Base-by-base conservation (phyloP, 1,140 invertebrate species). In the Cotesia vestalis region DNA sequence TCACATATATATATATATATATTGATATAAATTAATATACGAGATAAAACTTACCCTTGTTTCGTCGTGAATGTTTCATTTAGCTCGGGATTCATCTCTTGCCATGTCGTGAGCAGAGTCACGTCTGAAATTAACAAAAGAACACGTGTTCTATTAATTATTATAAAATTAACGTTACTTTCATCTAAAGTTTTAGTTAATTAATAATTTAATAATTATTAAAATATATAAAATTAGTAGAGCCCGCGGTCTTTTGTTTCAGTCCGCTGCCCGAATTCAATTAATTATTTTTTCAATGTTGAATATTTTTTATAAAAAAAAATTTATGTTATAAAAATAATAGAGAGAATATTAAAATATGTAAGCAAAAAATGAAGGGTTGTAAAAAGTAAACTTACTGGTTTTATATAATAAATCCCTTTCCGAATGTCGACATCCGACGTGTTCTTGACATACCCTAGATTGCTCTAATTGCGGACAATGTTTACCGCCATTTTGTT, bases 391-490 rank as follows among this genome's bases (percentile, higher is more conserved):
- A 52, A 55, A 52, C 52, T 70, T 36, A 73, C 73, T 61, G 73
- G 72, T 73, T 20, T 63, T 57, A 69, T 64, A 73, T n/a, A 76
- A 77, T 60, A 75, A 69, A 40, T 89, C 90, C 78, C 92, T 90
- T 52, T 90, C 88, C 20, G 91, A 88, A 66, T 66, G 36, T 77
- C 92, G 94, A 66, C 81, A 83, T 67, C 68, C 66, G 1, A 89
- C 89, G 27, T 89, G 91, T 55, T 91, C 91, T 78, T 93, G 91
- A 81, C 94, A 95, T 1, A 90, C 92, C 17, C 92, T 84, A 68
- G 91, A 90, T 80, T 95, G 93, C 66, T 91, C 85, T 71, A 94
- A 82, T 14, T 91, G 90, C 0, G 93, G 92, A 83, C 94, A 95
- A 74, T 92, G 91, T 74, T 86, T 89, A 69, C 94, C 94, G 0